Conservation (phyloP, 92 coral and sea anemone species). For the Plumapathes pennacea region DNA sequence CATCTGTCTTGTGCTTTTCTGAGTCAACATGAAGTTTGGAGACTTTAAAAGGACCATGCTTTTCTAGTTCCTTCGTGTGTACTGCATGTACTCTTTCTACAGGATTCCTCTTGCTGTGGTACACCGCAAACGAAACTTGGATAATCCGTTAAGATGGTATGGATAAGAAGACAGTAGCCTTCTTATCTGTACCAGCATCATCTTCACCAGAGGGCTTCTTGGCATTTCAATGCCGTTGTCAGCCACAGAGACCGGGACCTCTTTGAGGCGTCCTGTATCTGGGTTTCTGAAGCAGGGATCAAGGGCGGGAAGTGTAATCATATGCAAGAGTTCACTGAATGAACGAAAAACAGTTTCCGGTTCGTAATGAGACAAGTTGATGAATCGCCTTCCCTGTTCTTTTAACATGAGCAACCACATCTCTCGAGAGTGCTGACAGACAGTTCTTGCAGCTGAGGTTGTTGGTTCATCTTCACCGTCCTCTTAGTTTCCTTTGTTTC, state of each 20-base stretch:
- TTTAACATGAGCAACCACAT: conserved; percentile 19
- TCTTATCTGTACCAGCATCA: conserved; percentile 2
- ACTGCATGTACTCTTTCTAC: conserved; percentile 10
- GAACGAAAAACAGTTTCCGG: conserved; percentile 41
- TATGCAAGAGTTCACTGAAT: conserved; percentile 21
- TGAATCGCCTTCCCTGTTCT: conserved; percentile 39
- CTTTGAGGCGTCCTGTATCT: conserved; percentile 11
- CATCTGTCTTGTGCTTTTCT: background rate
- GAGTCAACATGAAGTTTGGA: background rate
- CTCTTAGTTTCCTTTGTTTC: conserved; percentile 24
- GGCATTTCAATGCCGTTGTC: conserved; percentile 15
- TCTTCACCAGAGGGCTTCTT: background rate
- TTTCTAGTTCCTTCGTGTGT: conserved; percentile 7
- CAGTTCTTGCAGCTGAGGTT: conserved; percentile 32
- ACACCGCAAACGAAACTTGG: conserved; percentile 9
- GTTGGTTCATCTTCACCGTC: conserved; percentile 6
- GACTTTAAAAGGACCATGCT: conserved; percentile 1
- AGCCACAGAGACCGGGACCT: conserved; percentile 6
- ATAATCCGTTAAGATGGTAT: too few relatives aligned
- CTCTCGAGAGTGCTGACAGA: conserved; percentile 18
- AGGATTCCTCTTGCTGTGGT: conserved; percentile 19
- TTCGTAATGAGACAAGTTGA: conserved; percentile 34
- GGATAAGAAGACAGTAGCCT: too few relatives aligned
- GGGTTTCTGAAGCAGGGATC: conserved; percentile 17
- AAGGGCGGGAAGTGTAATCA: conserved; percentile 28